phyloP scores from a whole-genome alignment of 2,888 invertebrate species.

The Drosophila paramelanica region DNA sequence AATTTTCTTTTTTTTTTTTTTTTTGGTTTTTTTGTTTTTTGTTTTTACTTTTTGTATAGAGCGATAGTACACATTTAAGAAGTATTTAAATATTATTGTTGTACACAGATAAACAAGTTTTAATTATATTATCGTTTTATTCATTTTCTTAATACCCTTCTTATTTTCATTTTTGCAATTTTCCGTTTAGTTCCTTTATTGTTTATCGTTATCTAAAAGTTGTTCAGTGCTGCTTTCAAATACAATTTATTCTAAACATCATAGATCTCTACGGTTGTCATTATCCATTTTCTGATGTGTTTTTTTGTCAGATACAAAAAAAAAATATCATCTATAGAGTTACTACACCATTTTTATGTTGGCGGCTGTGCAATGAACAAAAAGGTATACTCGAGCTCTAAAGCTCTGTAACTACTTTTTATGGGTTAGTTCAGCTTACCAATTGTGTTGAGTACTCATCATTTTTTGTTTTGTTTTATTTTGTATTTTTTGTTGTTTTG shows the following conservation, averaged over 20 bases:
- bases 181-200: constrained; percentile 26
- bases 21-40: background rate
- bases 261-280: constrained; percentile 31
- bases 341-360: constrained; percentile 18
- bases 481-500: background rate
- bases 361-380: constrained; percentile 42
- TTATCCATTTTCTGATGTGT: constrained; percentile 13
- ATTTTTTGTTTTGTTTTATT: constrained; percentile 2
- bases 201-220: constrained; percentile 47
- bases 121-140: constrained; percentile 61
- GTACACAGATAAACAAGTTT: constrained; percentile 79
- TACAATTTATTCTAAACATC: constrained; percentile 39
- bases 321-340: constrained; percentile 12
- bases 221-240: constrained; percentile 65
- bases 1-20: constrained; percentile 21
- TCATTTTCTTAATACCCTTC: constrained; percentile 23
- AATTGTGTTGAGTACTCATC: constrained; percentile 46
- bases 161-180: constrained; percentile 11
- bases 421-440: constrained; percentile 38
- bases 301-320: constrained; percentile 25
- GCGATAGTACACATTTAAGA: constrained; percentile 71
- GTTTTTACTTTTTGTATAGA: constrained; percentile 53
- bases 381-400: constrained; percentile 36
- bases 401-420: constrained; percentile 33
- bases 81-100: constrained; percentile 76